Evolutionary conservation across 2,113 vertebrate species (phyloP).

Genomic region (Platysteira castanea): DNA sequence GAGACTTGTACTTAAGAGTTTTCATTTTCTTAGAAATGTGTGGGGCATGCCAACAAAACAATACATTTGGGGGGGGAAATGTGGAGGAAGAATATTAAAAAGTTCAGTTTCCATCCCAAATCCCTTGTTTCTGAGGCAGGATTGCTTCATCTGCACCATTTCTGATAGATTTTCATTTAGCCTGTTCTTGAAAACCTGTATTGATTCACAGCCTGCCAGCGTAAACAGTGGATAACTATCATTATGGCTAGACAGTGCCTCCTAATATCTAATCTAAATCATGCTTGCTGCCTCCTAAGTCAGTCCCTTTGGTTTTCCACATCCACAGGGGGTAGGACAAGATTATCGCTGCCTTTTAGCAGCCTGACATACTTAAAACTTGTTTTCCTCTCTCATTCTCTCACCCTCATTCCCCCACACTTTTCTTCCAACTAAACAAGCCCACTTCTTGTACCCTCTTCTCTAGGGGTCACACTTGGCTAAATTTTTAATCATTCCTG

Average conservation of each 20-base stretch:
- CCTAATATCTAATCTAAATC: neutral
- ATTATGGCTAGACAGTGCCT: neutral
- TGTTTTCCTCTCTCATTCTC: neutral
- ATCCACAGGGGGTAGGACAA: neutral
- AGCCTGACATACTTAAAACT: neutral
- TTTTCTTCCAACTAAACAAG: neutral
- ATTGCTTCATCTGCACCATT: neutral
- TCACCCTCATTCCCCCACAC: neutral
- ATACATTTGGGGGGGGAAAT: accelerated
- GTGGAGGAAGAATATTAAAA: neutral
- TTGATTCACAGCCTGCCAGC: neutral
- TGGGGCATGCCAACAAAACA: neutral
- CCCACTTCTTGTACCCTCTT: neutral
- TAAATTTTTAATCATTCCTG: neutral
- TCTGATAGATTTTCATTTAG: neutral
- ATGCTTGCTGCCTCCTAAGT: neutral
- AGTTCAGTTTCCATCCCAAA: neutral
- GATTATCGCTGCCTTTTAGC: neutral
- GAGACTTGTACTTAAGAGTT: neutral
- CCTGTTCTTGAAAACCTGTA: neutral
- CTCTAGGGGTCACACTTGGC: neutral
- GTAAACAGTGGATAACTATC: neutral
- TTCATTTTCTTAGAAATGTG: neutral
- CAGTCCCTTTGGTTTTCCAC: neutral
- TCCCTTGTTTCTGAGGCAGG: neutral